Conservation (phyloP, 2,888 invertebrate species). For the Tridacna crocea region DNA sequence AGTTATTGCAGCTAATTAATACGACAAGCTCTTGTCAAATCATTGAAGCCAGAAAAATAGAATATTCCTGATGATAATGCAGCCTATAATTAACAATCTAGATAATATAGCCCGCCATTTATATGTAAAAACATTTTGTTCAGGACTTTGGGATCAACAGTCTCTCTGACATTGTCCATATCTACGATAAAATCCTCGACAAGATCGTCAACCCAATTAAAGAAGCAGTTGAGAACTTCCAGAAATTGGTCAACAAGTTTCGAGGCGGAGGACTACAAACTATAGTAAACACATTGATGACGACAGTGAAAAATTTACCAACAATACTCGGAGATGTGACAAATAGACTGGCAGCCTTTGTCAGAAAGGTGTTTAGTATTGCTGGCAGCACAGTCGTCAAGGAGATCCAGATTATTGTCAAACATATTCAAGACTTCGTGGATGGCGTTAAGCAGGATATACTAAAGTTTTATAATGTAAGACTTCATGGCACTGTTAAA, state of each 20-base stretch:
- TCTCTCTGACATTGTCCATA: conserved; percentile 58
- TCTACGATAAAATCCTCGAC: conserved; percentile 63
- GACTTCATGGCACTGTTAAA: background rate
- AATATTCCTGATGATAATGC: no score
- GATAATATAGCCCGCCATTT: no score
- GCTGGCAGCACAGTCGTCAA: conserved; percentile 37
- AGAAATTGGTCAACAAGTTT: conserved; percentile 52
- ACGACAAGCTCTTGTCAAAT: no score
- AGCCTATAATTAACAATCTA: no score
- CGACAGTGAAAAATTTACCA: conserved; percentile 43
- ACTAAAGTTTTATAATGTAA: conserved; percentile 51
- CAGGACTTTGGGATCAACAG: conserved; percentile 70
- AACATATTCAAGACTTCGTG: conserved; percentile 37
- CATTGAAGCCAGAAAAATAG: no score
- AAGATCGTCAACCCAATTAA: conserved; percentile 62
- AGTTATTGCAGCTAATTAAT: no score
- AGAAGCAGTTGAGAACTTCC: conserved; percentile 53
- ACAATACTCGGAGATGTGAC: conserved; percentile 32
- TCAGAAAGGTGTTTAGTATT: conserved; percentile 32
- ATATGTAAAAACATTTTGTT: background rate
- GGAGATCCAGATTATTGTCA: conserved; percentile 40
- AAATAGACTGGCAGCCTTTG: conserved; percentile 22
- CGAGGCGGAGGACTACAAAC: conserved; percentile 37
- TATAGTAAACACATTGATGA: conserved; percentile 25
- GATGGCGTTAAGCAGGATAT: conserved; percentile 43